Conservation (phyloP, 1,140 invertebrate species). For the Steinernema khuongi region DNA sequence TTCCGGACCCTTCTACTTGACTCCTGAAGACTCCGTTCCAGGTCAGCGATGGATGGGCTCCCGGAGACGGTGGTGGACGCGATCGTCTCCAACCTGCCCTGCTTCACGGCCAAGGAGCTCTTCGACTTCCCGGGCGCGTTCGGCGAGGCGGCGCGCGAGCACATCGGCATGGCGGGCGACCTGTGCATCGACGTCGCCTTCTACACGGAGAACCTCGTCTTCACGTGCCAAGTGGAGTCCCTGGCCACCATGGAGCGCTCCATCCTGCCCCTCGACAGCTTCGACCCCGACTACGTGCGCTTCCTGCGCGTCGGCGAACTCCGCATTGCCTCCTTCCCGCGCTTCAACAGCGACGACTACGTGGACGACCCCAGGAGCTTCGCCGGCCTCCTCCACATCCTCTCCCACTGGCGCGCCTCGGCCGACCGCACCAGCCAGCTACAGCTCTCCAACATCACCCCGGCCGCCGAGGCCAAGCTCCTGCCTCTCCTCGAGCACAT, state of each 20-base stretch:
- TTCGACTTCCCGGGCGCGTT: neutral
- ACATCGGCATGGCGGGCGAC: neutral
- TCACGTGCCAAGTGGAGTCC: neutral
- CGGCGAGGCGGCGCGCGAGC: neutral
- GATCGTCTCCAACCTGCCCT: neutral
- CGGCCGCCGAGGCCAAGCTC: neutral
- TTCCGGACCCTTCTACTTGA: neutral
- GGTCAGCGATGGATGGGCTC: neutral
- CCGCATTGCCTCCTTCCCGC: neutral
- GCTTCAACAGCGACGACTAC: neutral
- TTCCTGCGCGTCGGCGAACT: neutral
- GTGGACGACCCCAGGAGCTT: neutral
- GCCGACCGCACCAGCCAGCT: neutral
- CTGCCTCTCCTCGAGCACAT: neutral
- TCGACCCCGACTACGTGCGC: neutral
- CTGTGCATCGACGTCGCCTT: neutral
- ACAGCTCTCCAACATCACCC: neutral
- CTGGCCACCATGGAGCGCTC: neutral
- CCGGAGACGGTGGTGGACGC: neutral
- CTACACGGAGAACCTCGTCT: neutral
- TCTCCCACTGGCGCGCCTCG: neutral
- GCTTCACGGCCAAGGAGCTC: neutral
- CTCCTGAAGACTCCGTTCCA: slow-evolving; percentile 14
- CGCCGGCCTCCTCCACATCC: neutral
- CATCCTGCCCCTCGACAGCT: neutral